Base-by-base conservation (phyloP, 2,888 invertebrate species). In the Agrotis puta region DNA sequence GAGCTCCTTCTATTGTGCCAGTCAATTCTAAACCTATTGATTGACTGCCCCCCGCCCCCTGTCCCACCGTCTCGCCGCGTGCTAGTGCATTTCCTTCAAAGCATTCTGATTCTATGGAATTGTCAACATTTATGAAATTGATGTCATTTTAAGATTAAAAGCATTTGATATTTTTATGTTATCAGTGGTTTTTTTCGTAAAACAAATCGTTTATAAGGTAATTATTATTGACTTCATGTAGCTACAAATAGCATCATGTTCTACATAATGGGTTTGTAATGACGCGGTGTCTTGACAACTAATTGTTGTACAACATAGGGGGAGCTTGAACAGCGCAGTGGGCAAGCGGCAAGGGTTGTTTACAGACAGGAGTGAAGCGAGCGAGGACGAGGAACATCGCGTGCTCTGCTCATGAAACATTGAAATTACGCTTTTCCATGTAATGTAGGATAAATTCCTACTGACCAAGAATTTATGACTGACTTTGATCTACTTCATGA, bases 11-110 rank as follows among this genome's bases (percentile, higher is more conserved):
- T 82, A 86, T 90, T 88, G 89, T 87, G 86, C 84, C 78, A 84
- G 86, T 82, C 89, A 85, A 87, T 88, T 86, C 82, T 79, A 81
- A 85, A 85, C 86, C 89, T 93, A 94, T 94, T 92, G 94, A 94
- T 94, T 94, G 92, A 90, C 88, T 91, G 83, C 85, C 79, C 85
- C 87, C 87, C 87, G 79, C 82, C 79, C 86, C 78, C 79, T 79
- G 76, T 70, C 81, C 65, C 76, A 81, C 85, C 84, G 74, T 71
- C 82, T 64, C 76, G 78, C 85, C 85, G 77, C 84, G 73, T 81
- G 74, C 79, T 67, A 84, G 79, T 94, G 92, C 92, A 93, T 91
- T 94, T 92, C 89, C 88, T 90, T 85, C 78, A 86, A 88, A 85
- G 78, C 84, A 76, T 85, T 85, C 51, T 54, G 33, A 62, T 73